Evolutionary conservation across 1,140 invertebrate species (phyloP).

Genomic region (Drosophila chauvacae): DNA sequence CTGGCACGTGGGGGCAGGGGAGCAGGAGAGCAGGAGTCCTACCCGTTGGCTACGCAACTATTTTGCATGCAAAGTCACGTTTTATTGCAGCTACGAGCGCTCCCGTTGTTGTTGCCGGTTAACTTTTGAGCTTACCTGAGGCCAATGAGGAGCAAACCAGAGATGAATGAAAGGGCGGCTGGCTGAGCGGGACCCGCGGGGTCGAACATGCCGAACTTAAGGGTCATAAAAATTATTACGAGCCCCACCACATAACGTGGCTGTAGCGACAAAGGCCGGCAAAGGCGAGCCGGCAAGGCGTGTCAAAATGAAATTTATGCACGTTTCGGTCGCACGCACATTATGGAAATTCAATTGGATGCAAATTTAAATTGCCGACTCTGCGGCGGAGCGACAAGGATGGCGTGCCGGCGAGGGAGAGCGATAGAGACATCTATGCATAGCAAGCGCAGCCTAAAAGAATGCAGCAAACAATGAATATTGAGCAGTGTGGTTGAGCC

Average conservation of each 20-base stretch:
- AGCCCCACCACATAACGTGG: constrained; percentile 69
- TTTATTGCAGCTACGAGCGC: constrained; percentile 78
- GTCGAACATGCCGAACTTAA: constrained; percentile 66
- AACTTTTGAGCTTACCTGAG: constrained; percentile 77
- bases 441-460: constrained; percentile 60
- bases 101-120: constrained; percentile 50
- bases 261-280: not conserved
- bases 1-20: not conserved
- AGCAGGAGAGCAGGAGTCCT: not conserved
- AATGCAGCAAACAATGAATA: constrained; percentile 66
- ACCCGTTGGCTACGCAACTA: constrained; percentile 66
- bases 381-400: constrained; percentile 13
- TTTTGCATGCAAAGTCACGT: constrained; percentile 82
- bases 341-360: constrained; percentile 79
- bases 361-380: constrained; percentile 74
- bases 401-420: constrained; percentile 5
- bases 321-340: constrained; percentile 65
- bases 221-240: constrained; percentile 78
- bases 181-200: not conserved
- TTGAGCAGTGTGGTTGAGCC: constrained; percentile 39
- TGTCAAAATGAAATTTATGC: constrained; percentile 77
- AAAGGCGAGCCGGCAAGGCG: constrained; percentile 19
- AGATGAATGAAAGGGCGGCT: constrained; percentile 21
- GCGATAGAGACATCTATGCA: constrained; percentile 38
- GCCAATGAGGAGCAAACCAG: constrained; percentile 33